Conservation (phyloP, 37 sponge, comb jelly and placozoan species). For the Chondrilla cf. caribensis region DNA sequence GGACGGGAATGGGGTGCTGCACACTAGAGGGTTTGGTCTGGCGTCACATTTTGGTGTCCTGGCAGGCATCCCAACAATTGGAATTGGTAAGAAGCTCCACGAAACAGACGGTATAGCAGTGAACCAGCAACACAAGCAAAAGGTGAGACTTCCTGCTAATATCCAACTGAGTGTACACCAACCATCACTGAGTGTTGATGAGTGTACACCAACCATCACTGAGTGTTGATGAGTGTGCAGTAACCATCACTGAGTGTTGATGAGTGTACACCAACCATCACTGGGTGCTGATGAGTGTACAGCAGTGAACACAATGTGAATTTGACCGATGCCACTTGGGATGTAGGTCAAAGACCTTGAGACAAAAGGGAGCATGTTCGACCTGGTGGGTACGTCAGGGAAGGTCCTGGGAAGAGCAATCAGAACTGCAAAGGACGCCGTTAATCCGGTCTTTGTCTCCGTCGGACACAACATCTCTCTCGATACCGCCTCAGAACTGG, state of each 20-base stretch:
- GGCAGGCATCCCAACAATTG: conserved; percentile 87
- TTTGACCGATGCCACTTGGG: no score
- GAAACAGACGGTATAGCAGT: conserved; percentile 75
- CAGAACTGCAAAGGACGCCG: conserved; percentile 54
- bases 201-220: no score
- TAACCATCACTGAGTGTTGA: no score
- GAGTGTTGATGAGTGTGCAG: no score
- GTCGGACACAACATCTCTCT: conserved; percentile 92
- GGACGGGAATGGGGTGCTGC: conserved; percentile 98
- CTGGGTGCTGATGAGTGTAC: no score
- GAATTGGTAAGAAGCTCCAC: conserved; percentile 90
- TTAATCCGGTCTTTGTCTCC: conserved; percentile 95
- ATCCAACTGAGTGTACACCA: no score
- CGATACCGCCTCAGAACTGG: conserved; percentile 77
- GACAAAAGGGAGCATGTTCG: conserved; percentile 77
- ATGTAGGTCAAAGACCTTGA: background rate
- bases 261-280: conserved; percentile 6
- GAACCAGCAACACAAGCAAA: conserved; percentile 42
- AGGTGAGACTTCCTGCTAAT: conserved; percentile 25
- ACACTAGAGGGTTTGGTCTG: conserved; percentile 88
- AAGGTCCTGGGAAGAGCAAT: conserved; percentile 75
- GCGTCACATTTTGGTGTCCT: conserved; percentile 94
- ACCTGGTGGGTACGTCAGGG: conserved; percentile 65
- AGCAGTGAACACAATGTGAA: no score
- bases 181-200: no score